A percentile compares a stretch with the other conserved stretches of the same genome.
Evolutionary conservation across 1,140 invertebrate genomes (phyloP).

Genomic region (Drosophila kepulauana): DNA sequence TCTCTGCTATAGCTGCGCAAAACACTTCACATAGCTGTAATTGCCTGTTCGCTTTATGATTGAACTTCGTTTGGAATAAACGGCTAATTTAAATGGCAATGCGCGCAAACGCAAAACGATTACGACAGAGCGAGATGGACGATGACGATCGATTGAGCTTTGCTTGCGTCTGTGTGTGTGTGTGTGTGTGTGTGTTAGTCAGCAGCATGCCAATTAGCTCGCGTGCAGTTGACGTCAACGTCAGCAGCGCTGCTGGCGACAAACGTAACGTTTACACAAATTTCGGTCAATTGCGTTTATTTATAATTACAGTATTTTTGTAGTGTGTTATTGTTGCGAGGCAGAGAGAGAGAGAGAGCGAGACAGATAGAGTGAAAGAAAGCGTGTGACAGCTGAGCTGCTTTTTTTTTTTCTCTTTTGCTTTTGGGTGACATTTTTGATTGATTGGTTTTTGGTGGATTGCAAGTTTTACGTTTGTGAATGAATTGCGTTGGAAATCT

Average conservation of each 20-base stretch:
- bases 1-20: neutral
- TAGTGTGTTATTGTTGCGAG: constrained; percentile 8
- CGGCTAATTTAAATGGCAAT: constrained; percentile 35
- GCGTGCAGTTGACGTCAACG: constrained; percentile 25
- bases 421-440: constrained; percentile 44
- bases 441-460: constrained; percentile 62
- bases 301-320: constrained; percentile 57
- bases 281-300: constrained; percentile 75
- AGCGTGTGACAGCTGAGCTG: constrained; percentile 30
- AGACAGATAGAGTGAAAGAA: constrained; percentile 9
- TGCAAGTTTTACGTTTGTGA: constrained; percentile 21
- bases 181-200: neutral
- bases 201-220: constrained; percentile 71
- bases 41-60: neutral
- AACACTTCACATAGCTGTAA: constrained; percentile 3
- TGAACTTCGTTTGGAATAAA: constrained; percentile 29
- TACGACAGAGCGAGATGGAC: constrained; percentile 21
- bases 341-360: neutral
- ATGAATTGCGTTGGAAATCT: constrained; percentile 37
- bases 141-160: neutral
- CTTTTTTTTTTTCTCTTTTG: neutral
- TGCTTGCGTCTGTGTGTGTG: neutral
- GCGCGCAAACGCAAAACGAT: constrained; percentile 74
- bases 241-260: constrained; percentile 35
- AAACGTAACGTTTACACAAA: constrained; percentile 61